Conservation (phyloP, 53 echinoderm and acorn worm genomes). For the Actinopyga echinites region DNA sequence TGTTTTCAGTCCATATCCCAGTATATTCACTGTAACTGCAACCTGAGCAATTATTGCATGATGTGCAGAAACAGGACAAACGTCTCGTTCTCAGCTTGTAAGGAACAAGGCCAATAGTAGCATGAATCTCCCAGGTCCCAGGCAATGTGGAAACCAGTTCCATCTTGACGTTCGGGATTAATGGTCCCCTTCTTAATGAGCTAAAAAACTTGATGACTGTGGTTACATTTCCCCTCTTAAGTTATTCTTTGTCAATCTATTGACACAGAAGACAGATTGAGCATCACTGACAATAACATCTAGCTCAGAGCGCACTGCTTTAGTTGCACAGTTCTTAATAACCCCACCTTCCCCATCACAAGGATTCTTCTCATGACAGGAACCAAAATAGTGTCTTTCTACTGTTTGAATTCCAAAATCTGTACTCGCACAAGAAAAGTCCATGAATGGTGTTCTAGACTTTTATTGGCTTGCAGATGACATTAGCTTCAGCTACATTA, state of each 20-base stretch:
- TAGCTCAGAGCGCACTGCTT: slow-evolving; percentile 21
- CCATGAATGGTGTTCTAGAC: slow-evolving; percentile 45
- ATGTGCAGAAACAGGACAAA: slow-evolving; percentile 54
- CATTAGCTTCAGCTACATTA: not conserved
- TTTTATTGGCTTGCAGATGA: slow-evolving; percentile 49
- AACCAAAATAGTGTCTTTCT: slow-evolving; percentile 54
- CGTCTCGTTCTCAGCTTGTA: slow-evolving; percentile 32
- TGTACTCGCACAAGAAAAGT: slow-evolving; percentile 33
- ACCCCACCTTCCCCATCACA: slow-evolving; percentile 61
- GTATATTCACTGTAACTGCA: not conserved
- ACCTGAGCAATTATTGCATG: not conserved
- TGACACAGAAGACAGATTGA: slow-evolving; percentile 40
- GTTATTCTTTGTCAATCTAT: slow-evolving; percentile 23
- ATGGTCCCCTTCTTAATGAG: slow-evolving; percentile 25
- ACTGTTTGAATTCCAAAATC: slow-evolving; percentile 27
- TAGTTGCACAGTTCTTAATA: slow-evolving; percentile 27
- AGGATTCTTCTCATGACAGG: slow-evolving; percentile 48
- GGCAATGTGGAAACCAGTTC: slow-evolving; percentile 29
- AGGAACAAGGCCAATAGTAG: slow-evolving; percentile 40
- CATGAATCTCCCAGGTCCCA: slow-evolving; percentile 41
- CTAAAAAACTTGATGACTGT: slow-evolving; percentile 40
- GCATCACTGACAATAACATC: slow-evolving; percentile 8
- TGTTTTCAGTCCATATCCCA: not conserved
- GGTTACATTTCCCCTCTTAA: slow-evolving; percentile 30
- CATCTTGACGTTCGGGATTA: slow-evolving; percentile 36